Evolutionary conservation across 1,140 invertebrate species (phyloP).

Genomic region (Mycetomoellerius zeteki): DNA sequence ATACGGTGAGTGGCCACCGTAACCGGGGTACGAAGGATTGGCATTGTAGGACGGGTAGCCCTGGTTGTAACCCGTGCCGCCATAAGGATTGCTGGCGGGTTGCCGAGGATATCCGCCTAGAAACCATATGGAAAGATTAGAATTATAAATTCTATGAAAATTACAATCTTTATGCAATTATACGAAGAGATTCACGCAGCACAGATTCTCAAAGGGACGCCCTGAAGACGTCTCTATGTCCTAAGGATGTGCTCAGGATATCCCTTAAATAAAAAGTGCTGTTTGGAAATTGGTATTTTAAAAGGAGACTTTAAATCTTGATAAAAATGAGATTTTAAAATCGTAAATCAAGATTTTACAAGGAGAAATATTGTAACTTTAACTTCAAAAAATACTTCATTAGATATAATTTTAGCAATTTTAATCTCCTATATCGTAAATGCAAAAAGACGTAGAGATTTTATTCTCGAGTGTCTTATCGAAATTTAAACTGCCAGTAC

Average conservation of each 20-base stretch:
- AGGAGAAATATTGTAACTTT: not conserved
- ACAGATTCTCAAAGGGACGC: too few relatives aligned
- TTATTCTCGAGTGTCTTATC: not conserved
- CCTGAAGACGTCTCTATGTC: too few relatives aligned
- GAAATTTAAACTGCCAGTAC: not conserved
- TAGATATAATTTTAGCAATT: not conserved
- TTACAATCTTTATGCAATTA: not conserved
- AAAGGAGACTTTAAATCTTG: not conserved
- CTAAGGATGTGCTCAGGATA: too few relatives aligned
- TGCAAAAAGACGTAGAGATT: not conserved
- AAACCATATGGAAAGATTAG: not conserved
- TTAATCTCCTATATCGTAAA: not conserved
- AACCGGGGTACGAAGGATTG: constrained; percentile 41
- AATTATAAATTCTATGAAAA: not conserved
- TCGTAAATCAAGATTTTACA: not conserved
- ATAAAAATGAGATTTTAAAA: not conserved
- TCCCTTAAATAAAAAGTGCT: too few relatives aligned
- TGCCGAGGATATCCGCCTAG: constrained; percentile 74
- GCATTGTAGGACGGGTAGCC: constrained; percentile 39
- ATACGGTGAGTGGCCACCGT: constrained; percentile 26
- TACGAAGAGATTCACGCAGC: not conserved
- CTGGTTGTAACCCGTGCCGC: not conserved
- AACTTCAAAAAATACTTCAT: not conserved
- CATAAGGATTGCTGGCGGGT: constrained; percentile 62
- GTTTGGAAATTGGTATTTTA: not conserved